Conservation (phyloP, 2,797 vertebrate genomes). For the Takifugu rubripes region DNA sequence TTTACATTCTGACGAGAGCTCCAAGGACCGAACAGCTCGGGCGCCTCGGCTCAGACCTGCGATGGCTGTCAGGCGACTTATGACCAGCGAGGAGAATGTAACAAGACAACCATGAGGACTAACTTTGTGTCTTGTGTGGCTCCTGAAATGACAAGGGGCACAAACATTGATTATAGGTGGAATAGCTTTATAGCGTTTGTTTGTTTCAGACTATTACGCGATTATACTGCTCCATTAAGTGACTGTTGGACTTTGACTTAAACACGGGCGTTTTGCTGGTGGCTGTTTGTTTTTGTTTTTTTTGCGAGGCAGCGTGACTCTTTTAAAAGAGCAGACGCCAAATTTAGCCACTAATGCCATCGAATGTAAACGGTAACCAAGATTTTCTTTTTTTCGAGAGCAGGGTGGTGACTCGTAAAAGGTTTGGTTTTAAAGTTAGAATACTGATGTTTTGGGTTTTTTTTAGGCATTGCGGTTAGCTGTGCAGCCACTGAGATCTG, state of each 20-base stretch:
- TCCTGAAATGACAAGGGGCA: constrained; percentile 17
- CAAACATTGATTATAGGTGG: constrained; percentile 36
- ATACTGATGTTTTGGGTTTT: too few relatives aligned
- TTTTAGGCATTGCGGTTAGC: too few relatives aligned
- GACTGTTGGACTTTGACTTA: constrained; percentile 43
- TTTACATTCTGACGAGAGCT: constrained; percentile 6
- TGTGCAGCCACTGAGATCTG: too few relatives aligned
- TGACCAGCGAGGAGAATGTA: constrained; percentile 5
- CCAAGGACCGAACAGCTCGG: constrained; percentile 1
- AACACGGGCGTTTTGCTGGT: constrained; percentile 24
- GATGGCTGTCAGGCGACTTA: too few relatives aligned
- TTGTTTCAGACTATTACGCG: constrained; percentile 53
- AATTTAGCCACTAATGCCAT: constrained; percentile 44
- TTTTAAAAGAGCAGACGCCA: constrained; percentile 44
- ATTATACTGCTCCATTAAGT: constrained; percentile 27
- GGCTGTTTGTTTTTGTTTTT: not conserved
- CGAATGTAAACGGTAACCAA: constrained; percentile 68
- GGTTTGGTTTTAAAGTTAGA: too few relatives aligned
- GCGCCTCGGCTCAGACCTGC: not conserved
- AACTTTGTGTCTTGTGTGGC: constrained; percentile 41
- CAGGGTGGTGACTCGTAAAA: too few relatives aligned
- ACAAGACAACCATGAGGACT: constrained; percentile 14
- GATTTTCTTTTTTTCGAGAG: too few relatives aligned
- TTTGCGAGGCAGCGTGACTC: constrained; percentile 8
- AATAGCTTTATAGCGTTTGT: constrained; percentile 48